Conservation (phyloP, 2,797 vertebrate species). For the Onychomys arenicola region DNA sequence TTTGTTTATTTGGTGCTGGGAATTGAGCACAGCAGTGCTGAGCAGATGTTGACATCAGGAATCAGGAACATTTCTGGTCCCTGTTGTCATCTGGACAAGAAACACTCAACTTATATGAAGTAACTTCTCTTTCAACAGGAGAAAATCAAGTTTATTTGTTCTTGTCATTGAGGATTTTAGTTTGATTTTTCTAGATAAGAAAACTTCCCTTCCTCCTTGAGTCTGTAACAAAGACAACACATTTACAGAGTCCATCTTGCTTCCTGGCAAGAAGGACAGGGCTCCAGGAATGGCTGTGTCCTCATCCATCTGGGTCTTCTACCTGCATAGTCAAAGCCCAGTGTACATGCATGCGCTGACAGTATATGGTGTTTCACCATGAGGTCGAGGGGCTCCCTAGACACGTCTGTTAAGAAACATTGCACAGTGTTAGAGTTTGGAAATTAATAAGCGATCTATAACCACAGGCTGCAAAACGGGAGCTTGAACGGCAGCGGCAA, state of each 20-base stretch:
- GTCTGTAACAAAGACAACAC: background rate
- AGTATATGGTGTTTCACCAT: background rate
- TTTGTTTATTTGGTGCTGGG: background rate
- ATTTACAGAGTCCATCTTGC: background rate
- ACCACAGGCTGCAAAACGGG: conserved; percentile 94
- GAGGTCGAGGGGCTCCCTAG: conserved; percentile 12
- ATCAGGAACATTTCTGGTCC: background rate
- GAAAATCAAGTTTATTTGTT: background rate
- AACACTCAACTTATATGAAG: background rate
- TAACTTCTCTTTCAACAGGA: background rate
- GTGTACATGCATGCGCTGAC: background rate
- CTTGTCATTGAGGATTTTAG: background rate
- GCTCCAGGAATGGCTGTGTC: background rate
- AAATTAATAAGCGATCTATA: background rate
- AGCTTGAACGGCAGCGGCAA: conserved; percentile 95
- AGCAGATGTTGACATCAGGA: background rate
- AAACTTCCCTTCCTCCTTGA: background rate
- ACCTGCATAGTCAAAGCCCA: background rate
- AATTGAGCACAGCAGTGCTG: background rate
- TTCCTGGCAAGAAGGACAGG: background rate
- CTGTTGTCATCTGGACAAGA: background rate
- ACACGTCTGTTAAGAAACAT: background rate
- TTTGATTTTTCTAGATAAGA: background rate
- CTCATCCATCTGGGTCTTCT: background rate
- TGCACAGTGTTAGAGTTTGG: background rate